Evolutionary conservation across 2,797 vertebrate species (phyloP).

Genomic region (Ficedula albicollis): DNA sequence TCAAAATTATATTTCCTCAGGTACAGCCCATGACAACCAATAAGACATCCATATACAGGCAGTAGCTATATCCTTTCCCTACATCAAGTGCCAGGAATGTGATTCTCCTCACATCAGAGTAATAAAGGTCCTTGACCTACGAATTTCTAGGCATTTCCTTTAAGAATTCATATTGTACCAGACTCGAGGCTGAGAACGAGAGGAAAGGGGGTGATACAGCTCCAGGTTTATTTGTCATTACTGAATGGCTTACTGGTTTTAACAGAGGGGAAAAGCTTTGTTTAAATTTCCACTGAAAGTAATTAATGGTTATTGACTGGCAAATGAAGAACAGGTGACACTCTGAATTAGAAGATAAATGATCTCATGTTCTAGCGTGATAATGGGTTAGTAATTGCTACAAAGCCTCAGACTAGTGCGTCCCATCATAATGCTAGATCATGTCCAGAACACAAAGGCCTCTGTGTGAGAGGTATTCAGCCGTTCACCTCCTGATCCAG

Average conservation of each 20-base stretch:
- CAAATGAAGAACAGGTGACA: conserved; percentile 90
- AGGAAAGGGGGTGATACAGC: conserved; percentile 58
- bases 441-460: conserved; percentile 88
- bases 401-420: conserved; percentile 73
- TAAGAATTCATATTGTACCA: conserved; percentile 70
- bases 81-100: conserved; percentile 51
- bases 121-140: conserved; percentile 79
- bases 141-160: conserved; percentile 84
- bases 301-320: conserved; percentile 86
- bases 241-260: conserved; percentile 79
- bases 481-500: conserved; percentile 72
- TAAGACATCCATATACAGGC: not conserved
- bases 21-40: not conserved
- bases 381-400: conserved; percentile 88
- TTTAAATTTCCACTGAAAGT: conserved; percentile 81
- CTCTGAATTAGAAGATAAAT: conserved; percentile 85
- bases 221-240: conserved; percentile 81
- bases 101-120: conserved; percentile 60
- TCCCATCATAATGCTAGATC: conserved; percentile 82
- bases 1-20: not conserved
- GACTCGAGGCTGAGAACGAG: conserved; percentile 66
- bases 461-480: conserved; percentile 80
- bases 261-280: conserved; percentile 79
- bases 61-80: conserved; percentile 4
- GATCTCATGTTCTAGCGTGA: conserved; percentile 83